phyloP scores from a whole-genome alignment of 2,113 vertebrate genomes.

The Mustela lutreola region DNA sequence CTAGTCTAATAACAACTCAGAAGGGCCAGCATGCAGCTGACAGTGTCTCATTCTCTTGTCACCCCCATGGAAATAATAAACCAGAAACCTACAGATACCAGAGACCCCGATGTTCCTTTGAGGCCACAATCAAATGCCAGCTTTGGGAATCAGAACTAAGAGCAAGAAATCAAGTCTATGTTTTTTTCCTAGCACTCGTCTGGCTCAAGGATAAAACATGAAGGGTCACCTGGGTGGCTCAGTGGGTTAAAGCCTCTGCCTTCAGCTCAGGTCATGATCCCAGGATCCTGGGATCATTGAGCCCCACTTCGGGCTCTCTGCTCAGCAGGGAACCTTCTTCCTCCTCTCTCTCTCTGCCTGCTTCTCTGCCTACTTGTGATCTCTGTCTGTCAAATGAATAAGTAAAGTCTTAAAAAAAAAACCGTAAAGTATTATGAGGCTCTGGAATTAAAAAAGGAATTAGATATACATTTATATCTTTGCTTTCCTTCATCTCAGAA shows the following conservation, averaged over 20 bases:
- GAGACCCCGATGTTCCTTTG: background rate
- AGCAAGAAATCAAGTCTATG: background rate
- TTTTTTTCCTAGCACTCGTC: background rate
- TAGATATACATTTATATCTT: background rate
- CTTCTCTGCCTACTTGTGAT: too few species aligned
- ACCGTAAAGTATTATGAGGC: background rate
- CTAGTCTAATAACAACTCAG: background rate
- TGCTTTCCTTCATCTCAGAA: background rate
- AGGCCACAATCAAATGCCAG: background rate
- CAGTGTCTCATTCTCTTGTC: background rate
- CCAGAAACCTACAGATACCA: background rate
- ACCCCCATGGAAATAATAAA: background rate
- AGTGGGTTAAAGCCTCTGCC: too few species aligned
- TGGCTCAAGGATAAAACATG: background rate
- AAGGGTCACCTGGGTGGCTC: background rate
- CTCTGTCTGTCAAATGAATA: too few species aligned
- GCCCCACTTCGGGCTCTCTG: too few species aligned
- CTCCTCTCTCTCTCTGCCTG: too few species aligned
- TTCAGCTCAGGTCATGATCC: too few species aligned
- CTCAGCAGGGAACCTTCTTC: too few species aligned
- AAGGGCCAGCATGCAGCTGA: background rate
- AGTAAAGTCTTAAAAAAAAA: too few species aligned
- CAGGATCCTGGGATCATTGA: too few species aligned
- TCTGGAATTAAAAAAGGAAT: constrained; percentile 18
- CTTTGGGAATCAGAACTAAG: background rate